phyloP scores from a whole-genome alignment of 2,113 vertebrate species.

The Coturnix japonica region DNA sequence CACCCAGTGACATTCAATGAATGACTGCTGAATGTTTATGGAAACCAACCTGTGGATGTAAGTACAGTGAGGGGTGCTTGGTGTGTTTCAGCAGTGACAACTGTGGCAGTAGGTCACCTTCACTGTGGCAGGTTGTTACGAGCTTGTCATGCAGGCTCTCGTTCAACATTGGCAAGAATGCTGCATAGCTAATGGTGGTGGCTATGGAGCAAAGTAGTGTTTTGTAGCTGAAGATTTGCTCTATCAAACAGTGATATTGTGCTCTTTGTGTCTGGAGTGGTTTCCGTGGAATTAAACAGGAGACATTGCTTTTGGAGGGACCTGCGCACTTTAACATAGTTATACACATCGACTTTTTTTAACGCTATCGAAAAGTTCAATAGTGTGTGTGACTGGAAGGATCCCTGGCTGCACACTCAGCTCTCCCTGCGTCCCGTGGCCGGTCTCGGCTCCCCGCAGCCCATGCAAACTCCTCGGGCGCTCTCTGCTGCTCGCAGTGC shows the following conservation, averaged over 20 bases:
- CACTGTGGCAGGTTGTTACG: neutral
- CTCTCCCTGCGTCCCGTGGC: neutral
- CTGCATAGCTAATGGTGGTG: neutral
- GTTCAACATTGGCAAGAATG: neutral
- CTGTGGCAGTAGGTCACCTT: neutral
- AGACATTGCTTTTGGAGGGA: neutral
- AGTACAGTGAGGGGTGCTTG: no score
- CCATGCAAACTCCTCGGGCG: conserved; percentile 63
- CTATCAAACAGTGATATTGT: neutral
- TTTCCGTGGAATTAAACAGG: neutral
- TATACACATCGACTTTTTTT: neutral
- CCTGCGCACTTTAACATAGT: neutral
- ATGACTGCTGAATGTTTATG: neutral
- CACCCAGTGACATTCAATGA: neutral
- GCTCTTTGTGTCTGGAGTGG: neutral
- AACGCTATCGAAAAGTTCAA: neutral
- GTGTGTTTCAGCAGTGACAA: neutral
- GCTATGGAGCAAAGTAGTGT: neutral
- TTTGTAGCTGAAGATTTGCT: neutral
- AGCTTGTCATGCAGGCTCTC: neutral
- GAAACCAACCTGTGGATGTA: neutral
- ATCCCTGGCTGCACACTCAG: neutral
- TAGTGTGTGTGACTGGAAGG: neutral
- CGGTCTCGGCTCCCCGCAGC: neutral
- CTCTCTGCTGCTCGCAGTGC: conserved; percentile 69